These are phyloP conservation scores for Cryptocephalus moraei DNA, from an alignment of 2,888 invertebrate genomes.

Conservation along the genomic window DNA sequence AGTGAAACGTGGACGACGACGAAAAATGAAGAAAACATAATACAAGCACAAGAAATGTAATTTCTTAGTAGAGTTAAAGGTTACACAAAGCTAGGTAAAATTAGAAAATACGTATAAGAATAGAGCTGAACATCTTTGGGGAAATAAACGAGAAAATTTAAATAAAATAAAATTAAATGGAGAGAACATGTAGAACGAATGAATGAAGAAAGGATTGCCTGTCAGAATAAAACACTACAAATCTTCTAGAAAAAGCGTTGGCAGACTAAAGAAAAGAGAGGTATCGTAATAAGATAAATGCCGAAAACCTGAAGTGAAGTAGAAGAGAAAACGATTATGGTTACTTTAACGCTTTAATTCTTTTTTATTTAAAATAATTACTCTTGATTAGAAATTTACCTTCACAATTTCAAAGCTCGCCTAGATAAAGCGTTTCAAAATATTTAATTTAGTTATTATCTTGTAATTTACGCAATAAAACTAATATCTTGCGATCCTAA, in stretches of 20 bases:
- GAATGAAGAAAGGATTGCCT: neutral
- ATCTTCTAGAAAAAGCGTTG: neutral
- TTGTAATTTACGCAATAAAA: no score
- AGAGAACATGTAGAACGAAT: neutral
- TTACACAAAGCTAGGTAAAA: no score
- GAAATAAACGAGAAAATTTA: neutral
- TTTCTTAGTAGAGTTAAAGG: neutral
- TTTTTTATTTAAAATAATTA: no score
- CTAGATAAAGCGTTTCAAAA: no score
- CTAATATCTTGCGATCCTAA: no score
- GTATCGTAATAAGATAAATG: no score
- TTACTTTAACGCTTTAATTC: no score
- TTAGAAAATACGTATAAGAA: neutral
- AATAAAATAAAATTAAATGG: neutral
- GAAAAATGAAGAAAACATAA: neutral
- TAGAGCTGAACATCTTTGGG: neutral
- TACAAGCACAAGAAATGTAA: neutral
- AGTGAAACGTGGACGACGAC: conserved; percentile 1
- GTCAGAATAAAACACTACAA: neutral
- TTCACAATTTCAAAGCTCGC: no score
- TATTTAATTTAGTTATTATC: no score
- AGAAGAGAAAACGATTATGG: no score
- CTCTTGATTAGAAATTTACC: no score
- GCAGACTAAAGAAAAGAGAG: neutral
- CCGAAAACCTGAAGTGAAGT: no score